phyloP scores from a whole-genome alignment of 2,113 vertebrate species.

The Phrynosoma platyrhinos region DNA sequence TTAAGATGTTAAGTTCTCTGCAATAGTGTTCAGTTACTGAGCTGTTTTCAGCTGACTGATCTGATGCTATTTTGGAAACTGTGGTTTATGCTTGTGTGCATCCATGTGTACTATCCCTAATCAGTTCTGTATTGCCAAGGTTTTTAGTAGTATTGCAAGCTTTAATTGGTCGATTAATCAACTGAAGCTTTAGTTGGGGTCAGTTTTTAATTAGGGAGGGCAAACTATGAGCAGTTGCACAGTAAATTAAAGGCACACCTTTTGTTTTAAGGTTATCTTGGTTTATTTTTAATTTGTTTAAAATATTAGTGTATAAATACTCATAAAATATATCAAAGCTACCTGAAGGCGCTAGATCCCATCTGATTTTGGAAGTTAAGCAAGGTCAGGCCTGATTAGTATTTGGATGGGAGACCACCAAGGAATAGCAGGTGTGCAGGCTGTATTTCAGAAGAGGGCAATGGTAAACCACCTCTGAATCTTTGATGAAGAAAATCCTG shows the following conservation, averaged over 20 bases:
- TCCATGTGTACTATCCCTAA: constrained; percentile 1
- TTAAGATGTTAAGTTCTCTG: neutral
- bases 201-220: neutral
- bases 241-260: neutral
- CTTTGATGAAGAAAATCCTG: no score
- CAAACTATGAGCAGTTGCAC: neutral
- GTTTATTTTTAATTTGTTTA: neutral
- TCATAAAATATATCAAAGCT: neutral
- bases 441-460: no score
- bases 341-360: no score
- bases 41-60: constrained; percentile 26
- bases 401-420: no score
- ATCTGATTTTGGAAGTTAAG: no score
- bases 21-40: neutral
- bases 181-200: neutral
- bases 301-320: neutral
- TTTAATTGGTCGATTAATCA: neutral
- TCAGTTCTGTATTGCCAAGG: neutral
- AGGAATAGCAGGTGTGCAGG: no score
- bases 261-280: neutral
- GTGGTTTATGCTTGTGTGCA: neutral
- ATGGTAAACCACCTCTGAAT: no score
- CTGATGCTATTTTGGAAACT: constrained; percentile 8
- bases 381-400: no score
- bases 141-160: neutral